phyloP scores from a whole-genome alignment of 2,888 invertebrate species.

The Ptychoptera contaminata region DNA sequence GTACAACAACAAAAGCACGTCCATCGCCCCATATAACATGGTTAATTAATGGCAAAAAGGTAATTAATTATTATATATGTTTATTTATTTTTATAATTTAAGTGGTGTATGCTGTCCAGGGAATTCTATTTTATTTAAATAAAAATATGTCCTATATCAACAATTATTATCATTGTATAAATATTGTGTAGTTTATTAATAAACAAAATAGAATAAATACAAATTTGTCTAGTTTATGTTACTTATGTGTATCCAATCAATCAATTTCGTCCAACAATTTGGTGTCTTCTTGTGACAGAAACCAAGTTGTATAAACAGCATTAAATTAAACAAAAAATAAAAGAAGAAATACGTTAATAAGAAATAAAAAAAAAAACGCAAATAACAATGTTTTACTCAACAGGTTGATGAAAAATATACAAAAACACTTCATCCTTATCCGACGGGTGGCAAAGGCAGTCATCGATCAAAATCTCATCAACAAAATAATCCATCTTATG shows the following conservation, averaged over 20 bases:
- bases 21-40: constrained; percentile 56
- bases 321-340: too few species aligned
- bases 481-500: constrained; percentile 8
- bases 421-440: constrained; percentile 26
- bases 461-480: constrained; percentile 21
- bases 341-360: not conserved
- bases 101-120: too few species aligned
- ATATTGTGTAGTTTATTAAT: too few species aligned
- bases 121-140: too few species aligned
- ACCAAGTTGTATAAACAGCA: too few species aligned
- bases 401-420: constrained; percentile 30
- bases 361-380: too few species aligned
- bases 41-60: constrained; percentile 56
- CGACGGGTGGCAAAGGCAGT: constrained; percentile 22
- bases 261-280: too few species aligned
- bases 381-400: constrained; percentile 4
- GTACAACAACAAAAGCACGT: constrained; percentile 48
- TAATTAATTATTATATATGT: constrained; percentile 17
- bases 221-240: too few species aligned
- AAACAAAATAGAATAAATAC: not conserved
- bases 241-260: too few species aligned
- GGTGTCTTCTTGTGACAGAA: too few species aligned
- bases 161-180: not conserved
- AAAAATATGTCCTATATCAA: not conserved
- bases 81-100: not conserved